phyloP scores from a whole-genome alignment of 2,888 invertebrate genomes.

The Emmelina monodactyla region DNA sequence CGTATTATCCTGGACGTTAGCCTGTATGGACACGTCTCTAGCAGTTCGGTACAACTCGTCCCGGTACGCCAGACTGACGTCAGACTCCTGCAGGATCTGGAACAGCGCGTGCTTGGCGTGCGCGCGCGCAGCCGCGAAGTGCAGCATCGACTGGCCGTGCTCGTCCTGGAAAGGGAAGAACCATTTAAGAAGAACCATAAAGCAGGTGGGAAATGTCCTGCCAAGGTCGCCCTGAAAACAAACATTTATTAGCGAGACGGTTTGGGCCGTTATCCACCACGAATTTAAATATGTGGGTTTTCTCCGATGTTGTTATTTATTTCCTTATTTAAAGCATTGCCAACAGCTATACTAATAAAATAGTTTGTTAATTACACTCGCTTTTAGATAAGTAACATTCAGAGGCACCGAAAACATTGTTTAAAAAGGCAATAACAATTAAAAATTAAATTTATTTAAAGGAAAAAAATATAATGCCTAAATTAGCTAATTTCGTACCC shows the following conservation, averaged over 20 bases:
- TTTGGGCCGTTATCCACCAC: too few relatives aligned
- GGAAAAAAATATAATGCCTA: too few relatives aligned
- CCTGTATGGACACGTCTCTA: conserved; percentile 83
- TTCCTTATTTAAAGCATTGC: too few relatives aligned
- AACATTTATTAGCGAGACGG: too few relatives aligned
- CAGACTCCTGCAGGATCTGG: conserved; percentile 80
- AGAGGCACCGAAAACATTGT: too few relatives aligned
- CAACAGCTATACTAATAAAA: too few relatives aligned
- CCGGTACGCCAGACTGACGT: conserved; percentile 80
- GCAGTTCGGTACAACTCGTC: conserved; percentile 90
- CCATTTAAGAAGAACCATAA: background rate
- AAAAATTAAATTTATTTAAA: background rate
- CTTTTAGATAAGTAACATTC: too few relatives aligned
- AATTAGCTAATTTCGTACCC: conserved; percentile 42
- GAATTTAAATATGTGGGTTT: too few relatives aligned
- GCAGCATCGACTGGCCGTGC: conserved; percentile 88
- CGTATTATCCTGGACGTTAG: conserved; percentile 80
- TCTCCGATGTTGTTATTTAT: too few relatives aligned
- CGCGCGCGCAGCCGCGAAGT: conserved; percentile 84
- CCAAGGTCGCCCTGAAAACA: too few relatives aligned
- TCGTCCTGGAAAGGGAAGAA: conserved; percentile 75
- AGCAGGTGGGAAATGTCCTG: background rate
- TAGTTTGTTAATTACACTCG: too few relatives aligned
- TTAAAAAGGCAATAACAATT: background rate
- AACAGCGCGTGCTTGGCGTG: conserved; percentile 83